Conservation (phyloP, 2,113 vertebrate species). For the Rattus norvegicus region GRCr8 NC_086039.1:112783501-112784000, state of each 20-base stretch:
- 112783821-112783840: not conserved
- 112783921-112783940: not conserved
- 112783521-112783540: not conserved
- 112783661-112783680: not conserved
- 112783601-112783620: not conserved
- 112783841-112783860: not conserved
- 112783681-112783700: not conserved
- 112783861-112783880: not conserved
- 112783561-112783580: conserved; percentile 2
- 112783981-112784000: not conserved
- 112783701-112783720: conserved; percentile 13
- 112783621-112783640: not conserved
- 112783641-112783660: conserved; percentile 9
- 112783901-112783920: not conserved
- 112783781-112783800: not conserved
- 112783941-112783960: not conserved
- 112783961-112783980: not conserved
- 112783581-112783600: conserved; percentile 17
- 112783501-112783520: conserved; percentile 33
- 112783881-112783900: not conserved
- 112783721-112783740: not conserved
- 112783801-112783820: not conserved
- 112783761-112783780: not conserved
- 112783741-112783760: not conserved
- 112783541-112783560: conserved; percentile 10